These are phyloP conservation scores for Malacoctenus gilli DNA, from an alignment of 2,797 vertebrate species.

Conservation along the genomic window DNA sequence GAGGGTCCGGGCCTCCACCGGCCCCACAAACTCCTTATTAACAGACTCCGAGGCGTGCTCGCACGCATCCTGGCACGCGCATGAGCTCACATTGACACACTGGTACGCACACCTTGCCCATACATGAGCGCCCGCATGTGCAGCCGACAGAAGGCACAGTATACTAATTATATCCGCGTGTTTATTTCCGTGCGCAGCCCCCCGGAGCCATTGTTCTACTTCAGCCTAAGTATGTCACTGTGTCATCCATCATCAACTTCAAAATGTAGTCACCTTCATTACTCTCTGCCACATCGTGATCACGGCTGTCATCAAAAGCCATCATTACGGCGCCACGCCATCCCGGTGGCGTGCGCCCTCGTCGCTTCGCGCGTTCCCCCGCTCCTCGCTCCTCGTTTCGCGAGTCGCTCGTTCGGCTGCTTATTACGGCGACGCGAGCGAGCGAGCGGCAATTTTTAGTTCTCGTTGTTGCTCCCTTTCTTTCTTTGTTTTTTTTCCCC, in stretches of 20 bases:
- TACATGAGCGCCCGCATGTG: constrained; percentile 26
- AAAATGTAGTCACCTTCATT: constrained; percentile 62
- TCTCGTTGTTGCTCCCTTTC: neutral
- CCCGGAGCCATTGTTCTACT: constrained; percentile 59
- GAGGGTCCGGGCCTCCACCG: constrained; percentile 42
- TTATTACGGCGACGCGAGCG: constrained; percentile 41
- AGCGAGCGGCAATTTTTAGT: too few species aligned
- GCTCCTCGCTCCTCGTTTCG: constrained; percentile 20
- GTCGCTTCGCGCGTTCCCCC: constrained; percentile 46
- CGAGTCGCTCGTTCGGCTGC: constrained; percentile 47
- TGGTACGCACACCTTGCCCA: constrained; percentile 32
- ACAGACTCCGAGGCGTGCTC: constrained; percentile 9
- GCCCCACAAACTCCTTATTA: constrained; percentile 38
- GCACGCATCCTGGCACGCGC: constrained; percentile 12
- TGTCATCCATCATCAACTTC: constrained; percentile 70
- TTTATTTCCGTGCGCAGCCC: constrained; percentile 63
- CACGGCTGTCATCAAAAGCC: constrained; percentile 38
- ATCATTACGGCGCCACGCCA: constrained; percentile 23
- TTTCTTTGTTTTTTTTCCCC: too few species aligned
- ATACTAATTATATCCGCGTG: constrained; percentile 59
- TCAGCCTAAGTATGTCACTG: constrained; percentile 60
- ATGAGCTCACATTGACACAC: constrained; percentile 15
- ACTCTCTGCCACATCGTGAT: constrained; percentile 38
- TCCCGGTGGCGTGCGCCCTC: neutral
- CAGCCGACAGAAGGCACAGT: constrained; percentile 33